Evolutionary conservation across 1,140 invertebrate genomes (phyloP), one percentile per base, ranked within the genome.

Genomic region (Trichonephila inaurata): DNA sequence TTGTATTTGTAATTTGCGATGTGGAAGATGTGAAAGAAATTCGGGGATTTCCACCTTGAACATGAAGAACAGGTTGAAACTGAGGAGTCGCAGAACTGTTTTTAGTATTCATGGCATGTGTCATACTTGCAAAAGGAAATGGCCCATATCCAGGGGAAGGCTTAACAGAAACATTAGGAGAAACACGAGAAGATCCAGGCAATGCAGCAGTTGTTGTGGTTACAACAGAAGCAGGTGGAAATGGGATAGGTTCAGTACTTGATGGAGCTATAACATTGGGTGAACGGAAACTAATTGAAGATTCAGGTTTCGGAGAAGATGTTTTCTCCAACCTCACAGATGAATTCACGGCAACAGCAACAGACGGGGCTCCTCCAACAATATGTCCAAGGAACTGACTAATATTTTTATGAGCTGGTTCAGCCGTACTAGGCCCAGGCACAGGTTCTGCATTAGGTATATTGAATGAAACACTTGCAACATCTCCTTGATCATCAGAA

Each of bases 111-210:
- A 97, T 97, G 86, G 98, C 98, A 95, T 98, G 98, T 88, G 98
- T 98, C 98, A 98, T 98, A 95, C 98, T 98, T 94, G 98, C 97
- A 95, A 98, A 98, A 24, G 98, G 98, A 96, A 97, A 98, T 95
- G 97, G 97, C 77, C 97, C 96, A 95, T 96, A 96, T 94, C 96
- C 96, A 94, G 95, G 96, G 93, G 88, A 86, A 86, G 94, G 69
- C 93, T 94, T 87, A 94, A 96, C 96, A 92, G 95, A 96, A 94
- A 89, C 89, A 90, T 94, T 92, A 87, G 94, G 82, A 82, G 95
- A 81, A 91, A 94, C 92, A 94, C 89, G 94, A 72, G 91, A 95
- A 58, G 92, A 82, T 58, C 61, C 64, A 40, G 91, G 82, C n/a
- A 86, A 18, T 10, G 40, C 60, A 88, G 86, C 92, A 62, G 85